Percentiles rank a stretch among this genome's conserved stretches.
These are phyloP conservation scores for Tricholauxania praeusta DNA, from an alignment of 2,888 invertebrate species.

Conservation along the genomic window DNA sequence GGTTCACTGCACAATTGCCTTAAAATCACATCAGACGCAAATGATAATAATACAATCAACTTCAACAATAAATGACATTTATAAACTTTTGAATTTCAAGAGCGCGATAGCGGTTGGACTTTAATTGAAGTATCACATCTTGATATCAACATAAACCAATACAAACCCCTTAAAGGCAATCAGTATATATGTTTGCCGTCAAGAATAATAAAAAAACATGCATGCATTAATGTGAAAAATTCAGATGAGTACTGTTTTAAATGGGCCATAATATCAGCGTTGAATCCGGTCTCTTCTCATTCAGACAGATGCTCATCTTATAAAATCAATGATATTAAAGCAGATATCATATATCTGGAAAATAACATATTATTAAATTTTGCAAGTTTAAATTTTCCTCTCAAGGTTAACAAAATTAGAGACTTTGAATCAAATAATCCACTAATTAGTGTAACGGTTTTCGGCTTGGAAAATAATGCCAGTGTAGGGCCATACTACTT, in stretches of 20 bases:
- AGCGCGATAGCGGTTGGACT: neutral
- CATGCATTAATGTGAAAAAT: neutral
- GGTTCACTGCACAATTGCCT: no score
- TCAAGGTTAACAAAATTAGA: neutral
- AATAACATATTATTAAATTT: no score
- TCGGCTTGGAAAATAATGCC: no score
- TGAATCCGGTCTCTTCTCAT: no score
- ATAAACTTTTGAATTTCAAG: neutral
- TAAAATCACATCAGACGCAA: neutral
- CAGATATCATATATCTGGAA: no score
- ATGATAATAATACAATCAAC: neutral
- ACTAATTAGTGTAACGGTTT: neutral
- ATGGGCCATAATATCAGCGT: no score
- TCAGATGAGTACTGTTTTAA: no score
- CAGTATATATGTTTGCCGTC: neutral
- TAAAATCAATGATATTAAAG: no score
- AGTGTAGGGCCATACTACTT: no score
- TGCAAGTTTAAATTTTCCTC: no score
- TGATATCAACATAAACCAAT: neutral
- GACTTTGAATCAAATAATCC: neutral
- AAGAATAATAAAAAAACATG: neutral
- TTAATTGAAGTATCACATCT: neutral
- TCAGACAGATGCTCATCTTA: no score
- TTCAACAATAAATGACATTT: neutral
- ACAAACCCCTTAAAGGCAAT: neutral